Evolutionary conservation across 1,140 invertebrate species (phyloP), one percentile per base, ranked within the genome.

Genomic region (Asbolus verrucosus): DNA sequence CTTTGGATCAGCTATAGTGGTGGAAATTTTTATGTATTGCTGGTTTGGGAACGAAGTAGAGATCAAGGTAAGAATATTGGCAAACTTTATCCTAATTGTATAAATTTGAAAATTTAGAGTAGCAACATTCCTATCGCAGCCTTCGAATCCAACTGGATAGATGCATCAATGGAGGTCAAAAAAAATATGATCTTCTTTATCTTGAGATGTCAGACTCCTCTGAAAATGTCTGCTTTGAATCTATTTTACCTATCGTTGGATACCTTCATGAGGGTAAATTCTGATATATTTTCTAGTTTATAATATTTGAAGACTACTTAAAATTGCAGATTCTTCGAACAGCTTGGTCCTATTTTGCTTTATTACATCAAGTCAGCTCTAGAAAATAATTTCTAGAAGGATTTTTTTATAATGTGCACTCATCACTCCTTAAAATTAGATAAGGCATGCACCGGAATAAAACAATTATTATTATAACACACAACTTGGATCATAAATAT

Each of bases 201-300:
- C 5, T 15, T 43, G 0, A 14, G 39, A 9, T 15, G 13, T 18
- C 39, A 43, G 9, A 14, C 4, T 4, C 11, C 39, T 1, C 3
- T 43, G 3, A 43, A 43, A 43, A 14, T 43, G 11, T 43, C 39
- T 15, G 39, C 39, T 15, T 14, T 43, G 15, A 43, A 43, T 16
- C 16, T 43, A 9, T 43, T 43, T 1, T 14, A 15, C 16, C 1
- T 43, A 2, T 43, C 39, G 2, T 16, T 43, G 0, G 39, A 43
- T 16, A 43, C 11, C 4, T 43, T 43, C 11, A 18, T 15, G 15
- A 16, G 13, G 5, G 39, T 43, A 43, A 43, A 4, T 36, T 36
- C 11, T n/a, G n/a, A 30, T 30, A 30, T 30, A n/a, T 30, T 30
- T 4, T 30, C n/a, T 30, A 8, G 4, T 8, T 5, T 5, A 30